A percentile compares a stretch with the other conserved stretches of the same genome.
Evolutionary conservation across 1,140 invertebrate genomes (phyloP).

Genomic region (Muscidifurax raptorellus): DNA sequence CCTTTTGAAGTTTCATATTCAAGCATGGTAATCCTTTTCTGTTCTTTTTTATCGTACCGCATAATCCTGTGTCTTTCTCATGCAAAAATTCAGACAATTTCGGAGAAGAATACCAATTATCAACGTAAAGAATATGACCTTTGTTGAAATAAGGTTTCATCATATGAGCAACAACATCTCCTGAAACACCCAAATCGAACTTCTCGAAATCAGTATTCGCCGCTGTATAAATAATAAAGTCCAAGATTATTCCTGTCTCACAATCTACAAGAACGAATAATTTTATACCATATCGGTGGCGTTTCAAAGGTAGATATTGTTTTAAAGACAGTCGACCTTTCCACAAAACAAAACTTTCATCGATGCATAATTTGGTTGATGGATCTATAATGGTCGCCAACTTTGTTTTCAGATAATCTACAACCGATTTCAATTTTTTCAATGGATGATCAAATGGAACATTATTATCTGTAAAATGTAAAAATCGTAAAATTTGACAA

Average conservation of each 20-base stretch:
- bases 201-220: neutral
- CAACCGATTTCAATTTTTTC: constrained; percentile 45
- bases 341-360: constrained; percentile 59
- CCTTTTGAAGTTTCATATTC: neutral
- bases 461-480: no score
- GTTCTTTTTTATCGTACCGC: neutral
- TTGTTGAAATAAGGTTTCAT: neutral
- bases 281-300: constrained; percentile 57
- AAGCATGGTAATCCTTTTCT: neutral
- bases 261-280: constrained; percentile 57
- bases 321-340: no score
- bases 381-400: constrained; percentile 54
- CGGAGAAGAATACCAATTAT: constrained; percentile 8
- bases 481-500: constrained; percentile 28
- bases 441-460: constrained; percentile 55
- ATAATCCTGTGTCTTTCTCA: neutral
- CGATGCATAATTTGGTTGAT: constrained; percentile 56
- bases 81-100: neutral
- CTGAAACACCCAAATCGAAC: neutral
- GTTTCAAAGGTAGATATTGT: no score
- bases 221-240: constrained; percentile 64
- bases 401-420: constrained; percentile 50
- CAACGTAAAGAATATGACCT: neutral
- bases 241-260: constrained; percentile 63
- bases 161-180: neutral